Base-by-base conservation (phyloP, 1,140 invertebrate genomes). In the Drosophila ambigua region DNA sequence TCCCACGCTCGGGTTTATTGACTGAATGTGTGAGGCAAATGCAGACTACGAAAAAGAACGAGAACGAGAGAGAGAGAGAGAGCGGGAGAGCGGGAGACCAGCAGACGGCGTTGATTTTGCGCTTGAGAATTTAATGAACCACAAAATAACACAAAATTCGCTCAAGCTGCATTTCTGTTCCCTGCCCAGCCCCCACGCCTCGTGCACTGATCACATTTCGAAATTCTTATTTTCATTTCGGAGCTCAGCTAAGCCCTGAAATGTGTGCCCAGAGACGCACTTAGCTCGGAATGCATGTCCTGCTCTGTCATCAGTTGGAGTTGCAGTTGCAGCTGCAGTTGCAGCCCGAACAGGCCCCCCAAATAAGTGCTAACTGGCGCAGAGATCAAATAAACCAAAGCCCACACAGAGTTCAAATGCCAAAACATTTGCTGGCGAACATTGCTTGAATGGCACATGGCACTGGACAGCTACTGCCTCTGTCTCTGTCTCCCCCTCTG, bases 91-190 rank as follows among this genome's bases (percentile, higher is more conserved):
- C 3, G 23, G 23, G 23, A 24, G 23, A 24, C 23, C 8, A 31
- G 28, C 60, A 65, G 35, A 39, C 35, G 35, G 71, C 79, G 73
- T 87, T 88, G 78, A 78, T 79, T 81, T 87, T 76, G 66, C 77
- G 79, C 78, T 82, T 80, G 58, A 72, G 65, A 87, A 81, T 65
- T 72, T 78, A 82, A 83, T 82, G 79, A 83, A 82, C 74, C 79
- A 63, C 79, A 74, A 74, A 78, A 82, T 75, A 78, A 74, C 72
- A 67, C 48, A 52, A 79, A 61, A 71, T 58, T 39, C 39, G 55
- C 23, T 44, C 35, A 52, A 20, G 20, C 20, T 2, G 20, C 20
- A 20, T 20, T 20, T 20, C 20, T 20, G 20, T 20, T 20, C 1
- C 20, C 20, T 20, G 20, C 20, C 20, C 20, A 24, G 4, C 23